Evolutionary conservation across 2,797 vertebrate genomes (phyloP).

Genomic region (Acanthiza pusilla): DNA sequence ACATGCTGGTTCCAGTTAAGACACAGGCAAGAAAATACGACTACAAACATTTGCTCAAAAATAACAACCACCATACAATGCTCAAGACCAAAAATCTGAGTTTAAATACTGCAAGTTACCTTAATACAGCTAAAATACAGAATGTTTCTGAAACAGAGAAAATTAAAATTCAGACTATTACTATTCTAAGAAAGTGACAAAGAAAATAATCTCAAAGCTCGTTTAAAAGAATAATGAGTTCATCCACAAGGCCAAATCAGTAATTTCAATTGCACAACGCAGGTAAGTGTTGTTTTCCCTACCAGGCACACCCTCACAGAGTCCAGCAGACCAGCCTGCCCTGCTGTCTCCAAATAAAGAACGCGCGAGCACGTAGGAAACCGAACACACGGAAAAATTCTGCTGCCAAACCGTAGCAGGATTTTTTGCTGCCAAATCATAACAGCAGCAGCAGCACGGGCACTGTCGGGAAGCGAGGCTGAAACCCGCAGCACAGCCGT

Average conservation of each 20-base stretch:
- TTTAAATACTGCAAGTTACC: not conserved
- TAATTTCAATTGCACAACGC: not conserved
- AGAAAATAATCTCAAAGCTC: not conserved
- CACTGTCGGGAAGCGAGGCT: not conserved
- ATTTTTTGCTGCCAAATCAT: not conserved
- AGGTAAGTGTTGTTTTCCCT: not conserved
- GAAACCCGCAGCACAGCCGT: not conserved
- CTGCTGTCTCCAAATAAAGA: not conserved
- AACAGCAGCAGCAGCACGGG: not conserved
- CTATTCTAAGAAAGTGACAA: not conserved
- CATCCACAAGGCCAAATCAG: not conserved
- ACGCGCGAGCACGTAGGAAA: not conserved
- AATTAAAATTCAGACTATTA: not conserved
- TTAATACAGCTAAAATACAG: not conserved
- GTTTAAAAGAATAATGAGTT: fast-evolving
- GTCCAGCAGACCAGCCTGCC: not conserved
- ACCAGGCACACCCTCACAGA: not conserved
- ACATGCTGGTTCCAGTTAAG: not conserved
- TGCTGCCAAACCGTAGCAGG: not conserved
- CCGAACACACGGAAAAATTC: not conserved
- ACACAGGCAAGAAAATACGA: not conserved
- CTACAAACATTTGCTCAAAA: not conserved
- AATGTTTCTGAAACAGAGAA: not conserved
- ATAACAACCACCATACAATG: not conserved
- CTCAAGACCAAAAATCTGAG: fast-evolving